Percentiles rank a stretch among this genome's conserved stretches.
phyloP scores from a whole-genome alignment of 1,140 invertebrate species.

The Drosophila sucinea region DNA sequence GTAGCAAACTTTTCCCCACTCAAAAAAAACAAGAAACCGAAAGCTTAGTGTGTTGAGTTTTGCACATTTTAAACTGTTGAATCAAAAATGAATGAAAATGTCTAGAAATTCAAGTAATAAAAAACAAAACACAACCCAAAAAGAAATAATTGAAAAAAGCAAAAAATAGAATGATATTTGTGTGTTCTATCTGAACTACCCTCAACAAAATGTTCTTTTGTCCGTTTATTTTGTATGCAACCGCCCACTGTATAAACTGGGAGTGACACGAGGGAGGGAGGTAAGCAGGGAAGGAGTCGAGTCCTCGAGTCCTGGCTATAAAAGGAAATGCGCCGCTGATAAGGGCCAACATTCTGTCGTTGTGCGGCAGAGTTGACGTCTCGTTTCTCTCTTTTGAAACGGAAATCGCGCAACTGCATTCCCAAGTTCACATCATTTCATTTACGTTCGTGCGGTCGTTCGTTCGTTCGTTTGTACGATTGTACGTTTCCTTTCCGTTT shows the following conservation, averaged over 20 bases:
- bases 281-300: constrained; percentile 17
- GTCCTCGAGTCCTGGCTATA: constrained; percentile 55
- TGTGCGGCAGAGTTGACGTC: constrained; percentile 73
- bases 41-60: constrained; percentile 35
- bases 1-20: constrained; percentile 11
- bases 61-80: neutral
- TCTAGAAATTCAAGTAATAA: neutral
- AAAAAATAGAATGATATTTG: neutral
- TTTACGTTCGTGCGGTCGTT: neutral
- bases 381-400: constrained; percentile 47
- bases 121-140: neutral
- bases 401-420: constrained; percentile 33
- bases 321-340: constrained; percentile 81
- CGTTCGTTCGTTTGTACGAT: constrained; percentile 22
- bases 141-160: neutral
- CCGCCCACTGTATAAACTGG: neutral
- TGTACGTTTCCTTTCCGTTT: constrained; percentile 15
- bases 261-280: no score
- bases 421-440: constrained; percentile 38
- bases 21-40: neutral
- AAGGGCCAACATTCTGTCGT: constrained; percentile 79
- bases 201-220: neutral
- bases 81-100: neutral
- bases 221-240: neutral
- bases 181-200: neutral